Base-by-base conservation (phyloP, 1,140 invertebrate genomes). In the Drosophila subobscura region DNA sequence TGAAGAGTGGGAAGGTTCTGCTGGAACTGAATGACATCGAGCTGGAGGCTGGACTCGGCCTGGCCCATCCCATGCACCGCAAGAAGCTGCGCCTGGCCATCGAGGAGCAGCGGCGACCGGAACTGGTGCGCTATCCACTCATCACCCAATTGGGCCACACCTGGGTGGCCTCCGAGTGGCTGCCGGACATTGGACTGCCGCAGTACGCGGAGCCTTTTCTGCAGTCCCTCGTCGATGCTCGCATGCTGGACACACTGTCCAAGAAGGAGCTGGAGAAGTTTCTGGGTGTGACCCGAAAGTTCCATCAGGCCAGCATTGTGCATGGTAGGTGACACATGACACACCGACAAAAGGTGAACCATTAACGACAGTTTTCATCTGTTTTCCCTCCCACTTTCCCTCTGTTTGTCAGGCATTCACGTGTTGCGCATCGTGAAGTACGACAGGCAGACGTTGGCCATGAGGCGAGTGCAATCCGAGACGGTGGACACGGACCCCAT, bases 241-340 rank as follows among this genome's bases (percentile, higher is more conserved):
- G 97, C 46, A 96, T 98, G 94, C 92, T 99, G 75, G 97, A 98
- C 90, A 96, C 96, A 44, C 93, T 99, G 37, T 97, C 96, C 76
- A 97, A 98, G 92, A 98, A 98, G 91, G 97, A 99, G 89, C 92
- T 98, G 72, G 97, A 98, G 91, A 98, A 98, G 91, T 95, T 97
- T 89, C 93, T 99, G 10, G 96, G 96, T 1, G 96, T 98, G 5
- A 97, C 96, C 27, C 93, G 97, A 52, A 98, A 98, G 91, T 98
- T 98, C 92, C 97, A 98, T 92, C 97, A 98, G 92, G 96, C 97
- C 4, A 97, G 97, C 77, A 96, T 99, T 75, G 96, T 98, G 41
- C 97, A 98, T 88, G 97, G 95, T 74, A 70, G 44, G 74, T 23
- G n/a, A 8, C 4, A n/a, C 1, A 10, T 3, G 5, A 44, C 6